Evolutionary conservation across 2,888 invertebrate genomes (phyloP), one percentile per base, ranked within the genome.

Genomic region (Latrodectus hesperus): DNA sequence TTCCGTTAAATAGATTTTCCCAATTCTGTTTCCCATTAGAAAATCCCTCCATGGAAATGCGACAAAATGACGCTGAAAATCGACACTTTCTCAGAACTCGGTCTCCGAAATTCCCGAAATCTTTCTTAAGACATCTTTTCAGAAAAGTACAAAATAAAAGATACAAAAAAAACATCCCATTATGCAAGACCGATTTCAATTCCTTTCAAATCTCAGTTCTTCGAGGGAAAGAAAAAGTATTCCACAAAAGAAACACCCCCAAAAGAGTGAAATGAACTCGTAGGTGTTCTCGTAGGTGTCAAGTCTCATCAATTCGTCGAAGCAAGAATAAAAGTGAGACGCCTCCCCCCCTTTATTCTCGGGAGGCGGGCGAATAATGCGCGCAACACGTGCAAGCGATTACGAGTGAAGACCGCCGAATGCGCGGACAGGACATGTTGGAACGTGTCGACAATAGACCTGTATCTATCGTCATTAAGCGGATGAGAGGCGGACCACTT

Each of bases 391-490:
- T 81, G 81, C 74, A 55, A 17, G 17, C 65, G 73, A 81, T 71
- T 73, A 49, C 75, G 67, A 26, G 8, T 68, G 22, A 68, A 17
- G 67, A 17, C 11, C 67, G 12, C 22, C 67, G n/a, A 12, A 26
- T 22, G 22, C 9, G 67, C 9, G 67, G 10, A n/a, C 60, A n/a
- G 6, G 60, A 38, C 38, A 38, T 38, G 38, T 38, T 38, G 9
- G 70, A 38, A 71, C 17, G 60, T 49, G 51, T 71, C 17, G 84
- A 79, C 85, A 79, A 75, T 68, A 70, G 80, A 4, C 80, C 26
- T 60, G 84, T 38, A 53, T 78, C 84, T 53, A n/a, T 70, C 76
- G 52, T 85, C 64, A 75, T 85, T 80, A 85, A 85, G 60, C 38
- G 80, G 65, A 80, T 80, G 85, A 64, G 74, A 74, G 26, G 72